Percentiles rank a stretch among this genome's conserved stretches.
phyloP scores from a whole-genome alignment of 2,113 vertebrate species.

The Toxotes chatareus region DNA sequence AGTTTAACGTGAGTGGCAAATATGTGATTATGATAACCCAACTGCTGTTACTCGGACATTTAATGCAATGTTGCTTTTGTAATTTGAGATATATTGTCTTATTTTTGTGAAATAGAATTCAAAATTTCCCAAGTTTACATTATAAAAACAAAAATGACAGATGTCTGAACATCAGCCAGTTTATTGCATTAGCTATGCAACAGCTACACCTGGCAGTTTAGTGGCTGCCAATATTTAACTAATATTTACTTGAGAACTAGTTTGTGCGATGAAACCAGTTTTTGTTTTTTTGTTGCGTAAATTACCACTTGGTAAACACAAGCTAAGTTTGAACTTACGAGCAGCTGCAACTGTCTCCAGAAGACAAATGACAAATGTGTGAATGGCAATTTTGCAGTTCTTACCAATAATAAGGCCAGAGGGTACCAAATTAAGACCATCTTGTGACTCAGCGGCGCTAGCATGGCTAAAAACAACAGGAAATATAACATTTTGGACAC shows the following conservation, averaged over 20 bases:
- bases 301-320: not conserved
- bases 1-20: constrained; percentile 4
- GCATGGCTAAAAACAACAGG: constrained; percentile 40
- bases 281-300: not conserved
- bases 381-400: not conserved
- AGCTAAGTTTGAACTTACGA: constrained; percentile 1
- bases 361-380: not conserved
- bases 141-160: not conserved
- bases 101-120: not conserved
- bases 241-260: not conserved
- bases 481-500: constrained; percentile 32
- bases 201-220: not conserved
- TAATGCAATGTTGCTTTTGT: not conserved
- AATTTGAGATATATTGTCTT: not conserved
- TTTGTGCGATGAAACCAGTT: not conserved
- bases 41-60: not conserved
- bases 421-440: not conserved
- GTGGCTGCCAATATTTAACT: not conserved
- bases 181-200: not conserved
- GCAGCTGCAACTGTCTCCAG: not conserved
- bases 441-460: constrained; percentile 18
- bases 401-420: not conserved
- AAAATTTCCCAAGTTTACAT: not conserved
- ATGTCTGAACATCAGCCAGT: not conserved
- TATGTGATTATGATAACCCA: not conserved